Conservation (phyloP, 2,797 vertebrate genomes). For the Aratinga solstitialis region DNA sequence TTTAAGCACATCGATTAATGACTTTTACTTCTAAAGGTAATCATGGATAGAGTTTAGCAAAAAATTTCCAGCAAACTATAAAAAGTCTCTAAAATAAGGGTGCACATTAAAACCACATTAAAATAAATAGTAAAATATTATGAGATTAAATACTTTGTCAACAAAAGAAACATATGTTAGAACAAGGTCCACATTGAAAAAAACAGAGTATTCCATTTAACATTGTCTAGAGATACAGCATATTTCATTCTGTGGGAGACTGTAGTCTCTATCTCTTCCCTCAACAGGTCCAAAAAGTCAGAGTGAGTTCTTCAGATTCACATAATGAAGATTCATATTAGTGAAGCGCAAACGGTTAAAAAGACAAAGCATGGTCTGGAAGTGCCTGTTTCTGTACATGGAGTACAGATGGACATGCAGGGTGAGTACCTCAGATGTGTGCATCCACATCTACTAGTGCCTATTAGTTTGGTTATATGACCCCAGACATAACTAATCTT, state of each 20-base stretch:
- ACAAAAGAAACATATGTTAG: not conserved
- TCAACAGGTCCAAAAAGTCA: not conserved
- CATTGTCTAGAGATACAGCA: not conserved
- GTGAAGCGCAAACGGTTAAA: not conserved
- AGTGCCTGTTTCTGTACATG: not conserved
- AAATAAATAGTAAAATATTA: not conserved
- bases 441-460: not conserved
- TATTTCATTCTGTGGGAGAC: not conserved
- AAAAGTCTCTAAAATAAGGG: not conserved
- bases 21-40: not conserved
- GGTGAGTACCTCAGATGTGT: not conserved
- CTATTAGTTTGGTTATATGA: not conserved
- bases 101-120: rapidly evolving
- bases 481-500: not conserved
- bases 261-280: not conserved
- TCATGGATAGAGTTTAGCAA: not conserved
- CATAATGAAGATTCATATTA: not conserved
- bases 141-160: not conserved
- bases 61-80: not conserved
- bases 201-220: not conserved
- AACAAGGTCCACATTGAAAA: not conserved
- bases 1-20: not conserved
- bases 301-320: not conserved
- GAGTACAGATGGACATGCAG: too few species aligned
- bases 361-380: not conserved